These are phyloP conservation scores for Tetragonula clypearis DNA, from an alignment of 1,140 invertebrate genomes.

Conservation along the genomic window DNA sequence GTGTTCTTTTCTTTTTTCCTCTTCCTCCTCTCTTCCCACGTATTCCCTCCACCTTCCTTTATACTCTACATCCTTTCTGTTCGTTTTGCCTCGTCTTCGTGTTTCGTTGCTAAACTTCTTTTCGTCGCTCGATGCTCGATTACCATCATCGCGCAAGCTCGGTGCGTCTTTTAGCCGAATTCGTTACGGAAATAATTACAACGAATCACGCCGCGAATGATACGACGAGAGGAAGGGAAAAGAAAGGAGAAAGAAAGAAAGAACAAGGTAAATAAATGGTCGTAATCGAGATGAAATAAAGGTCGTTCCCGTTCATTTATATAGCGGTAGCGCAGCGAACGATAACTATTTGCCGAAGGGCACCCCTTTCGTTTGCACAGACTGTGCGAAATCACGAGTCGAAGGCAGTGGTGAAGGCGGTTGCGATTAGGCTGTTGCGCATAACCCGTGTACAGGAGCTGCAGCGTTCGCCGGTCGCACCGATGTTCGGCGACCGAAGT, in stretches of 20 bases:
- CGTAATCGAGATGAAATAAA: not conserved
- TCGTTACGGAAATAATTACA: not conserved
- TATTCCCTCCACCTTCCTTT: not conserved
- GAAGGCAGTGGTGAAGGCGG: slow-evolving; percentile 18
- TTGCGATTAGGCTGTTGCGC: slow-evolving; percentile 1
- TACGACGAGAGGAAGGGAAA: accelerated
- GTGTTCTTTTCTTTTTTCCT: not conserved
- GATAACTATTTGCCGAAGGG: slow-evolving; percentile 80
- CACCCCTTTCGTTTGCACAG: slow-evolving; percentile 79
- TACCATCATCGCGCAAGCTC: not conserved
- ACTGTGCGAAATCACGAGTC: slow-evolving; percentile 61
- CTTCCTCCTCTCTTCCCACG: not conserved
- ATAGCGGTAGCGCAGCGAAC: slow-evolving; percentile 70
- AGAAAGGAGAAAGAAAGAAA: not conserved
- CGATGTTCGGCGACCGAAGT: too few species aligned
- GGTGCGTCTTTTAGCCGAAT: not conserved
- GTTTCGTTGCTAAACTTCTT: not conserved
- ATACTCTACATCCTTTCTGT: not conserved
- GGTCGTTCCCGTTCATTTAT: not conserved
- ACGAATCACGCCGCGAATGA: not conserved
- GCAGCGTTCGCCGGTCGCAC: not conserved
- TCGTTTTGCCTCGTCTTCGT: too few species aligned
- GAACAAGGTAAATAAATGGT: not conserved
- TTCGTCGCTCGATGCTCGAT: too few species aligned
- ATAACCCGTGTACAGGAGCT: too few species aligned